Evolutionary conservation across 2,113 vertebrate species (phyloP).

Genomic region (Oncorhynchus nerka): DNA sequence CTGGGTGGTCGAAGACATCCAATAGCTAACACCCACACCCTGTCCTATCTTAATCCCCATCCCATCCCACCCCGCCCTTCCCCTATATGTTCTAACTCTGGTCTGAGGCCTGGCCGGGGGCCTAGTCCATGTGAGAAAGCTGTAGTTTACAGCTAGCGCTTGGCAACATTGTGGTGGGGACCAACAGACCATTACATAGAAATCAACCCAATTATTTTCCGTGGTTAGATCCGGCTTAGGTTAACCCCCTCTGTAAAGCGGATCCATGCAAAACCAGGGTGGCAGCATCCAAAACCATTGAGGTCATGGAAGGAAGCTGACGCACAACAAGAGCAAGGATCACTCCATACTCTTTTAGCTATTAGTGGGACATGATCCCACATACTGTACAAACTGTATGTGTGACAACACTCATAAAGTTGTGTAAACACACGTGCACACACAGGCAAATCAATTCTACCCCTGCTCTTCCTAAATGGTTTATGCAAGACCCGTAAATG

Average conservation of each 20-base stretch:
- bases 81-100: not conserved
- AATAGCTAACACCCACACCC: not conserved
- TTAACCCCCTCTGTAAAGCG: slow-evolving; percentile 40
- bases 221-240: slow-evolving; percentile 38
- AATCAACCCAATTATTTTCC: slow-evolving; percentile 47
- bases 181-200: slow-evolving; percentile 46
- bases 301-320: slow-evolving; percentile 46
- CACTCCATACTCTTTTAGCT: slow-evolving; percentile 24
- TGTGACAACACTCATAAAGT: not conserved
- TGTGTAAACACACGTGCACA: not conserved
- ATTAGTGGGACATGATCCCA: slow-evolving; percentile 8
- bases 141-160: slow-evolving; percentile 23
- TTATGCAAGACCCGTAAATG: not conserved
- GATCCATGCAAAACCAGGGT: slow-evolving; percentile 39
- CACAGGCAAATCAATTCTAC: not conserved
- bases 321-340: slow-evolving; percentile 33
- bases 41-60: not conserved
- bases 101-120: not conserved
- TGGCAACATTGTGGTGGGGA: slow-evolving; percentile 39
- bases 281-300: slow-evolving; percentile 42
- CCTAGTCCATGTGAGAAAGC: slow-evolving; percentile 31
- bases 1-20: slow-evolving; percentile 6
- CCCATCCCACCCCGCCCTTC: not conserved
- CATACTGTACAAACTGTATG: not conserved
- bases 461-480: too few species aligned